Percentiles rank a stretch among this genome's conserved stretches.
Conservation (phyloP, 2,888 invertebrate genomes). For the Amphiduros pacificus region DNA sequence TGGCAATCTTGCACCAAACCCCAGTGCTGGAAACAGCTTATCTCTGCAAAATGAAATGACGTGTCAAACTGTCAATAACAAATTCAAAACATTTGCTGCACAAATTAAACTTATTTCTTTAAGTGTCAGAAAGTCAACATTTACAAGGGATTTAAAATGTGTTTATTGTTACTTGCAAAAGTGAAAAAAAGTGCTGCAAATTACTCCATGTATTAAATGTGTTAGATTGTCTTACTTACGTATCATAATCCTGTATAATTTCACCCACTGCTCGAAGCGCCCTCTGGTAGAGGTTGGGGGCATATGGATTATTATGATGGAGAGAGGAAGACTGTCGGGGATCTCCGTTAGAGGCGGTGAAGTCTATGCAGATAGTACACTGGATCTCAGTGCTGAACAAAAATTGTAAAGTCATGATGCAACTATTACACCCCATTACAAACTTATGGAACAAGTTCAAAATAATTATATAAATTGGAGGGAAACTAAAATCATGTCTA, state of each 20-base stretch:
- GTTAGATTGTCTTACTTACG: too few relatives aligned
- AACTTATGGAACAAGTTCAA: too few relatives aligned
- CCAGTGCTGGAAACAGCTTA: conserved; percentile 64
- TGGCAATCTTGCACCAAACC: conserved; percentile 64
- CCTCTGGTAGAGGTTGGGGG: conserved; percentile 62
- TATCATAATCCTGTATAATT: conserved; percentile 62
- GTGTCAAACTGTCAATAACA: not conserved
- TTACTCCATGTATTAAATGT: not conserved
- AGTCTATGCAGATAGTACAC: conserved; percentile 62
- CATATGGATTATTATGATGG: conserved; percentile 60
- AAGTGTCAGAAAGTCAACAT: too few relatives aligned
- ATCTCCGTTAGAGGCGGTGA: conserved; percentile 62
- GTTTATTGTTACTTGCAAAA: not conserved
- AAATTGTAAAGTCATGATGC: too few relatives aligned
- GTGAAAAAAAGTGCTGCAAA: not conserved
- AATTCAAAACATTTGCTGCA: too few relatives aligned
- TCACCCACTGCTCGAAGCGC: conserved; percentile 61
- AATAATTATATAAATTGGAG: too few relatives aligned
- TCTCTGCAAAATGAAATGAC: conserved; percentile 49
- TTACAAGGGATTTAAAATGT: too few relatives aligned
- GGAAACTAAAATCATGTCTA: too few relatives aligned
- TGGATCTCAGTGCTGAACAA: conserved; percentile 58
- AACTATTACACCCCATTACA: too few relatives aligned
- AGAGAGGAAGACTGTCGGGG: conserved; percentile 59
- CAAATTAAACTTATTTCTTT: too few relatives aligned